phyloP scores from a whole-genome alignment of 2,113 vertebrate genomes.

The Microtus ochrogaster region DNA sequence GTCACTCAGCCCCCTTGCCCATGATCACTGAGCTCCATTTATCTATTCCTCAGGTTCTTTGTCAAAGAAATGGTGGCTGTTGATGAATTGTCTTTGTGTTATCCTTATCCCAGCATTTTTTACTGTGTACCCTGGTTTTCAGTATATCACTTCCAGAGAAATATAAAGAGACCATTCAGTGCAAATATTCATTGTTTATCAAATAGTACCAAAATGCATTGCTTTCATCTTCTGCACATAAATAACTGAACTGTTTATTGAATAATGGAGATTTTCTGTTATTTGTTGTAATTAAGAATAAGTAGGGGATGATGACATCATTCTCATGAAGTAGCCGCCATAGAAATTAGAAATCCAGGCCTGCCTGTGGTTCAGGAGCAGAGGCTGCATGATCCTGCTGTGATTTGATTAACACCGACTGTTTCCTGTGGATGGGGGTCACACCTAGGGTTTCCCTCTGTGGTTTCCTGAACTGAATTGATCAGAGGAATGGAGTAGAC shows the following conservation, averaged over 20 bases:
- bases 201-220: neutral
- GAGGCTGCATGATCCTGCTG: neutral
- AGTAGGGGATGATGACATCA: too few species aligned
- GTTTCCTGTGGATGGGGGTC: neutral
- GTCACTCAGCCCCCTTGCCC: too few species aligned
- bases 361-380: neutral
- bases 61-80: too few species aligned
- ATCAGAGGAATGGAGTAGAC: neutral
- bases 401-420: neutral
- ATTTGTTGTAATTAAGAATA: neutral
- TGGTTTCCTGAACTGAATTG: neutral
- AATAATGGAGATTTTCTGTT: rapidly evolving
- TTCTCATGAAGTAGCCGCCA: neutral
- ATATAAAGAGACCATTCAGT: neutral
- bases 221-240: neutral
- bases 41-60: neutral
- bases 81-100: neutral
- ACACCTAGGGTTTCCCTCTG: neutral
- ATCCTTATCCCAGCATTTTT: neutral
- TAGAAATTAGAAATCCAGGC: neutral
- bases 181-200: neutral
- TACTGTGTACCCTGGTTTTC: neutral
- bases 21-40: neutral
- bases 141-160: neutral
- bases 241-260: neutral